Base-by-base conservation (phyloP, 2,113 vertebrate genomes). In the Semicossyphus pulcher region DNA sequence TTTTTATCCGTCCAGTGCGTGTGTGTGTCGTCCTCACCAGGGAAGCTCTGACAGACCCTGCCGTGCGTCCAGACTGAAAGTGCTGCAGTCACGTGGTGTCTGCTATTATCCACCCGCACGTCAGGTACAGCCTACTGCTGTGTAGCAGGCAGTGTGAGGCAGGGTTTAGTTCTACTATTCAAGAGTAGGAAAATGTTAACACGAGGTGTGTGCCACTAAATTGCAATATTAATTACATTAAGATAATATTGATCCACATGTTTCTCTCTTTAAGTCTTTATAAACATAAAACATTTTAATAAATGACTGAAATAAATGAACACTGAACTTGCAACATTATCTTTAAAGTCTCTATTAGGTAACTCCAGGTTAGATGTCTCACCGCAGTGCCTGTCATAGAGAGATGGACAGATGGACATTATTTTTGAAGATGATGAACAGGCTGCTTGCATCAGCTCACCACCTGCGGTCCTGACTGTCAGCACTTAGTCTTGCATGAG, bases 51-150 rank as follows among this genome's bases (percentile, higher is more conserved):
- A 73, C 74, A 61, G 78, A 86, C 69, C 70, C 41, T 77, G 76
- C 57, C 49, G 81, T 66, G 83, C 2, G 84, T 81, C 87, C 85
- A 87, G 79, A 83, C 88, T 2, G 73, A 49, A 68, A 82, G 84
- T 83, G 77, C 84, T 85, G 92, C 82, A 84, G 84, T 93, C 93
- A 94, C 91, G 86, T 93, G 91, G 26, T 85, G 67, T 91, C 85
- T 92, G 83, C 83, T 84, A 63, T 85, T 69, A 77, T 63, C 72
- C 79, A 54, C 16, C 66, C 83, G 74, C 83, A 91, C 61, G 69
- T 69, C 72, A 87, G 81, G 83, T 81, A 65, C 79, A 74, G 73
- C 72, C 68, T 44, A 4, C 80, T 71, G 72, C 54, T 58, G 42
- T 44, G 60, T 5, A n/a, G 0, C 15, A 67, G 32, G 37, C 59